Evolutionary conservation across 2,888 invertebrate genomes (phyloP), one percentile per base, ranked within the genome.

Genomic region (Coleophora deauratella): DNA sequence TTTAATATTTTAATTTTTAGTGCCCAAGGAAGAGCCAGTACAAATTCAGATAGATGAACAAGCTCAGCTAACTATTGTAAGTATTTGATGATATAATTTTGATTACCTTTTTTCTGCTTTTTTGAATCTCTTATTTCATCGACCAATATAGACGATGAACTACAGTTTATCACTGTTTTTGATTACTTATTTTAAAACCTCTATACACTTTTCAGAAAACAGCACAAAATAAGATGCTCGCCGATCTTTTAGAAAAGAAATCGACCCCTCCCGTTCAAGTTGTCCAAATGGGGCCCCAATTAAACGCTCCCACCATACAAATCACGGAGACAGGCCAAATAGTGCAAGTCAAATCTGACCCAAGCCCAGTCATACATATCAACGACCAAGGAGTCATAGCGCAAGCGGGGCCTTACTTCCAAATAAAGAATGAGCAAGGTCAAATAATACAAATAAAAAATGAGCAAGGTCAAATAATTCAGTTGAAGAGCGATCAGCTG

Each of bases 161-260:
- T n/a, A n/a, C n/a, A 21, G 3, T 21, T 21, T 21, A 3, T 21
- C 6, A 21, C 21, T 21, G 6, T 4, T 21, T 21, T 21, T 21
- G n/a, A 21, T 6, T 21, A 21, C 21, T 4, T 21, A 21, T 21
- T 21, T 21, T 21, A 3, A 21, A 21, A 21, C 21, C 6, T 4
- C 6, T 21, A 21, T 21, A 4, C 21, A 3, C 21, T 21, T 21
- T 21, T 21, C 62, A 85, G 85, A 84, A 85, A 59, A 62, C 78
- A 0, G 75, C 79, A 0, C 81, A 86, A 62, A 91, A 92, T 59
- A 93, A 93, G 72, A 93, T 95, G 91, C 80, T 95, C 35, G 94
- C 94, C 0, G 95, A 95, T 67, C 75, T 95, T 38, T 78, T 96
- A 3, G 95, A 96, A 65, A 91, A 93, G 59, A 94, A 93, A 66